phyloP scores from a whole-genome alignment of 1,140 invertebrate species.

The Copidosoma floridanum region DNA sequence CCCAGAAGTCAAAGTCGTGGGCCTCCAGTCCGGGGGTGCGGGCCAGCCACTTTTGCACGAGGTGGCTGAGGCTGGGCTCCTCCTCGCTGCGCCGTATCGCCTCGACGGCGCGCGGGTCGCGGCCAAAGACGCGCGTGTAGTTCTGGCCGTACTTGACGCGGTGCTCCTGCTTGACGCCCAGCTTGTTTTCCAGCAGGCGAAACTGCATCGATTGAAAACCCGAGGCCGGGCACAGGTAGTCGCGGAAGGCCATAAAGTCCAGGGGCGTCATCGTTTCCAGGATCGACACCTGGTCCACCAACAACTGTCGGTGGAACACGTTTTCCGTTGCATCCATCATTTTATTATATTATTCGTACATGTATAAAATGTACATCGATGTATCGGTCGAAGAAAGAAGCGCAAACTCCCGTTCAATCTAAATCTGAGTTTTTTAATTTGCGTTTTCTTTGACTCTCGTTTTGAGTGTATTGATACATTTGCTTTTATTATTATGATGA shows the following conservation, averaged over 20 bases:
- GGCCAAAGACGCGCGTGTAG: slow-evolving; percentile 84
- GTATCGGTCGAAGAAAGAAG: no score
- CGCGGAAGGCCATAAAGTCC: slow-evolving; percentile 95
- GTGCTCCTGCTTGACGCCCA: slow-evolving; percentile 85
- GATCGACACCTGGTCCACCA: slow-evolving; percentile 96
- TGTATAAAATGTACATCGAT: no score
- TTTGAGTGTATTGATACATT: no score
- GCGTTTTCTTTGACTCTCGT: no score
- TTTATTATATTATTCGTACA: no score
- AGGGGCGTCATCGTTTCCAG: slow-evolving; percentile 97
- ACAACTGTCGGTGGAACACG: no score
- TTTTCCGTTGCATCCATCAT: no score
- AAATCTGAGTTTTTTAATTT: no score
- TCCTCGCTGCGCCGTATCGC: slow-evolving; percentile 75
- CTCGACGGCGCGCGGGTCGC: slow-evolving; percentile 70
- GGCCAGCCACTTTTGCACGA: slow-evolving; percentile 91
- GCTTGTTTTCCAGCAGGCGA: slow-evolving; percentile 92
- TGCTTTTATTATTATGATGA: no score
- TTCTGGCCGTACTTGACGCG: slow-evolving; percentile 92
- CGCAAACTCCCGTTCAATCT: no score
- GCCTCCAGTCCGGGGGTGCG: slow-evolving; percentile 86
- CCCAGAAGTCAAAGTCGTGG: slow-evolving; percentile 90
- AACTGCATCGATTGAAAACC: slow-evolving; percentile 98
- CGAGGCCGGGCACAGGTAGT: slow-evolving; percentile 89
- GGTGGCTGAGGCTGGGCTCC: slow-evolving; percentile 78